These are phyloP conservation scores for Cotesia typhae DNA, from an alignment of 1,140 invertebrate genomes.

Conservation along the genomic window DNA sequence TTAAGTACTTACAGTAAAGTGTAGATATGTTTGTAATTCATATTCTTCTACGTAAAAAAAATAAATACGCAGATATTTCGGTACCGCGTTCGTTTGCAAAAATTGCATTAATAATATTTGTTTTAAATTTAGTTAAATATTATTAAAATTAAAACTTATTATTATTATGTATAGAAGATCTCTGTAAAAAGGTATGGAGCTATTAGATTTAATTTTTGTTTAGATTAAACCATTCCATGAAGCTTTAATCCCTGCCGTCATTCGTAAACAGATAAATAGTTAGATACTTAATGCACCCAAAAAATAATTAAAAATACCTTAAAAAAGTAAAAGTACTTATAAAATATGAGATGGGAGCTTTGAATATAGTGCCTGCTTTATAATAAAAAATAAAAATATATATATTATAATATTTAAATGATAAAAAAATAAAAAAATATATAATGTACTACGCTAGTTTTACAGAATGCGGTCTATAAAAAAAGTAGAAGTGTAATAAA, in stretches of 20 bases:
- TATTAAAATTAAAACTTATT: too few relatives aligned
- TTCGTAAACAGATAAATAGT: conserved; percentile 13
- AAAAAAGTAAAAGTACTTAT: conserved; percentile 26
- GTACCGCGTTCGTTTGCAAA: too few relatives aligned
- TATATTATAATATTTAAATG: not conserved
- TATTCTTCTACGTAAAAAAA: not conserved
- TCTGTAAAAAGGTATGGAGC: too few relatives aligned
- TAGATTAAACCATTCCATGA: too few relatives aligned
- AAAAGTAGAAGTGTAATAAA: too few relatives aligned
- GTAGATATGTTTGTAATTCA: conserved; percentile 15
- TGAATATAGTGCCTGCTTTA: conserved; percentile 64
- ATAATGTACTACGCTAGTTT: not conserved
- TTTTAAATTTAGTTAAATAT: too few relatives aligned
- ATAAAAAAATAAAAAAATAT: conserved; percentile 11
- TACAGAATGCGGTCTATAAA: too few relatives aligned
- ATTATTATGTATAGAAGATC: too few relatives aligned
- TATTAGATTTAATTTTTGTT: too few relatives aligned
- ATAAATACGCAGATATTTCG: too few relatives aligned
- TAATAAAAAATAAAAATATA: conserved; percentile 29
- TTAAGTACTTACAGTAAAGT: conserved; percentile 9
- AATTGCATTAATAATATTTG: too few relatives aligned
- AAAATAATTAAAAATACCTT: not conserved
- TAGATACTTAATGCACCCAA: not conserved
- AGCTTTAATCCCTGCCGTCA: too few relatives aligned
- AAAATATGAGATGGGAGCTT: conserved; percentile 53